Evolutionary conservation across 2,113 vertebrate genomes (phyloP).

Genomic region (Sminthopsis crassicaudata): DNA sequence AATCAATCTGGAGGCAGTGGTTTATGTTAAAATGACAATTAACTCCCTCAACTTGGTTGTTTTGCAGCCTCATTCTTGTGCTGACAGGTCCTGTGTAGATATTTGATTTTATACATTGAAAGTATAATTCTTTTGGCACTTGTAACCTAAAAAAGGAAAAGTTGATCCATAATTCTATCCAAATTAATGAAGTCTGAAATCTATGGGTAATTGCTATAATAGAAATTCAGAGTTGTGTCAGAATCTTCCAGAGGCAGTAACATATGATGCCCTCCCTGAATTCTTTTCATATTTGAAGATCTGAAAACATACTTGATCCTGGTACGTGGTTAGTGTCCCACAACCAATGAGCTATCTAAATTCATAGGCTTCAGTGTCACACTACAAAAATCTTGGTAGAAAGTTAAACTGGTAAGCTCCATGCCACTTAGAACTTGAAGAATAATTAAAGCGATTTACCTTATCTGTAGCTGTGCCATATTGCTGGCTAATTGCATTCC

Average conservation of each 20-base stretch:
- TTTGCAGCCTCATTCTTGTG: conserved; percentile 76
- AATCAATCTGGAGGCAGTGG: conserved; percentile 84
- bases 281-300: conserved; percentile 83
- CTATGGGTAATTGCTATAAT: conserved; percentile 81
- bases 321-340: conserved; percentile 86
- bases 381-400: conserved; percentile 84
- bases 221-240: conserved; percentile 82
- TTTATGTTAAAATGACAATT: conserved; percentile 87
- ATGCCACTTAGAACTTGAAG: conserved; percentile 77
- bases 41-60: conserved; percentile 83
- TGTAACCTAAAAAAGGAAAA: conserved; percentile 81
- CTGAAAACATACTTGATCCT: conserved; percentile 83
- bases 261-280: conserved; percentile 78
- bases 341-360: conserved; percentile 91
- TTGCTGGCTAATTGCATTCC: conserved; percentile 77
- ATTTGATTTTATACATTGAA: conserved; percentile 84
- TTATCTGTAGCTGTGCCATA: conserved; percentile 69
- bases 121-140: conserved; percentile 84
- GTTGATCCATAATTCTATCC: conserved; percentile 81
- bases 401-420: conserved; percentile 82
- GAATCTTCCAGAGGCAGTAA: conserved; percentile 71
- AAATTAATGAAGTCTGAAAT: conserved; percentile 86
- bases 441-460: conserved; percentile 77
- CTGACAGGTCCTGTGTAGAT: conserved; percentile 76
- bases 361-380: conserved; percentile 87